phyloP scores from a whole-genome alignment of 2,797 vertebrate species.

The Decapterus maruadsi region DNA sequence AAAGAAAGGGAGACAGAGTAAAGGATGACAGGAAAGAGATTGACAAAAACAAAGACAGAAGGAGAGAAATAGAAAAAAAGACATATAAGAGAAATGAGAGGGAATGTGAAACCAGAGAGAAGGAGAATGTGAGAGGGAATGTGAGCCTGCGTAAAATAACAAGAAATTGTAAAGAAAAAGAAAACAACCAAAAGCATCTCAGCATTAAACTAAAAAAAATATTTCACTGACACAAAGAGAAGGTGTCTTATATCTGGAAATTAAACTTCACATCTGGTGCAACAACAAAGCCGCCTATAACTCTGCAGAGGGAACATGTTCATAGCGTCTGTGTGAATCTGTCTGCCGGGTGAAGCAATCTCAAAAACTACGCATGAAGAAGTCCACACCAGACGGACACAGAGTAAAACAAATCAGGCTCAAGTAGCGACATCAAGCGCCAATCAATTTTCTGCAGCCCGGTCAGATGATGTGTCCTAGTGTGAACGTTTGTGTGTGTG shows the following conservation, averaged over 20 bases:
- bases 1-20: slow-evolving; percentile 2
- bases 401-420: slow-evolving; percentile 36
- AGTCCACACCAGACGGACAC: slow-evolving; percentile 31
- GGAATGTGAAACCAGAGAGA: slow-evolving; percentile 12
- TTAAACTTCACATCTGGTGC: slow-evolving; percentile 29
- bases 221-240: slow-evolving; percentile 11
- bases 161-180: not conserved
- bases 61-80: slow-evolving; percentile 4
- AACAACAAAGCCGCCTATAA: slow-evolving; percentile 41
- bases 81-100: slow-evolving; percentile 25
- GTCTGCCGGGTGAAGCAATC: slow-evolving; percentile 27
- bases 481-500: slow-evolving; percentile 16
- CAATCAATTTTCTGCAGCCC: slow-evolving; percentile 42
- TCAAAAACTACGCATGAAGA: slow-evolving; percentile 48
- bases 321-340: slow-evolving; percentile 17
- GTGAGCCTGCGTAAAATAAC: slow-evolving; percentile 23
- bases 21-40: slow-evolving; percentile 42
- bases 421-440: slow-evolving; percentile 39
- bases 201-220: slow-evolving; percentile 34
- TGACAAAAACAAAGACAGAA: slow-evolving; percentile 38
- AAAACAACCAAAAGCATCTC: slow-evolving; percentile 31
- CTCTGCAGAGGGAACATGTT: slow-evolving; percentile 22
- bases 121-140: slow-evolving; percentile 28
- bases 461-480: slow-evolving; percentile 23
- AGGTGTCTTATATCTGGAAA: slow-evolving; percentile 13